Evolutionary conservation across 2,797 vertebrate genomes (phyloP), one percentile per base, ranked within the genome.

Genomic region (Todus mexicanus): DNA sequence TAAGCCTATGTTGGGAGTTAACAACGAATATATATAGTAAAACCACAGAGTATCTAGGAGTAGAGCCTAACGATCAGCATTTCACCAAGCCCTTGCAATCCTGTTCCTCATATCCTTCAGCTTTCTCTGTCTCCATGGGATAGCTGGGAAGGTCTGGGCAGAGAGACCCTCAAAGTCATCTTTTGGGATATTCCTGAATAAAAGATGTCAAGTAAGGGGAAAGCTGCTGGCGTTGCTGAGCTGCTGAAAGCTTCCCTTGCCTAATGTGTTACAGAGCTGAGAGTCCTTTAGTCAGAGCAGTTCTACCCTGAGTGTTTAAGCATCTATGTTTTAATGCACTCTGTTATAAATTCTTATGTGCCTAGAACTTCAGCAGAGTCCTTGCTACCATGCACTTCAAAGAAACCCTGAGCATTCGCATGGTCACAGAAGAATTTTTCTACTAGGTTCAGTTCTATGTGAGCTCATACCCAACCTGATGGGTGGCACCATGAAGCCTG

Each of bases 31-130:
- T 37, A 10, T 18, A 37, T 15, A 88, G 86, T 69, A 84, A 94
- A 97, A 86, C 89, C 87, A 89, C 87, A 87, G 40, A 86, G 61
- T 61, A 69, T 72, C 83, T 57, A 84, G 66, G 70, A 77, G 60
- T 9, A 38, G 56, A 77, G 63, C 21, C 33, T 68, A 72, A 70
- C 17, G 83, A 50, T 57, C 76, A 84, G 65, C 26, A 18, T 57
- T 72, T 74, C 31, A 12, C n/a, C 43, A 19, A 31, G 40, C 43
- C 68, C 10, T 48, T 78, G 77, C 65, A 33, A 43, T 40, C 26
- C 69, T 25, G 43, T 33, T 35, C 37, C 19, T 11, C 20, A 3
- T 71, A 71, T 37, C 21, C 21, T 72, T 72, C 54, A 12, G 6
- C 40, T 73, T 63, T n/a, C 57, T 45, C 38, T 51, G 19, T 45